These are phyloP conservation scores for Panagrolaimus sp. DNA, from an alignment of 1,140 invertebrate species.

Conservation along the genomic window DNA sequence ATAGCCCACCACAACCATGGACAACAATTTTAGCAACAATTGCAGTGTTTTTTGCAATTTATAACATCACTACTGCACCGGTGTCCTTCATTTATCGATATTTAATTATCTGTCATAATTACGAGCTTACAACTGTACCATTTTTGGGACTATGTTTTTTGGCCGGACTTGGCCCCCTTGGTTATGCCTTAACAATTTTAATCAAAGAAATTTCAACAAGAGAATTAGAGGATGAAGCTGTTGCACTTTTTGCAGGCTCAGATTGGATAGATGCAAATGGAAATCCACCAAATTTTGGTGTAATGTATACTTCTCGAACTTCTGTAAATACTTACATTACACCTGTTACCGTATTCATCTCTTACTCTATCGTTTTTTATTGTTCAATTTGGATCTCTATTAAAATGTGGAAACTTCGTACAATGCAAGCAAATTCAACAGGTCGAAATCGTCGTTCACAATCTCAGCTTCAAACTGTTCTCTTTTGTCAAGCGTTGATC, in stretches of 20 bases:
- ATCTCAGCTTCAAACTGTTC: background rate
- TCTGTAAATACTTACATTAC: background rate
- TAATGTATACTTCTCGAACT: background rate
- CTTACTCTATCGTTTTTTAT: background rate
- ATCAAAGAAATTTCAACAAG: background rate
- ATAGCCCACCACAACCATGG: background rate
- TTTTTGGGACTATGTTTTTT: background rate
- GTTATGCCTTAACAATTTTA: background rate
- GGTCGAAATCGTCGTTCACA: background rate
- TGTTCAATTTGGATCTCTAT: background rate
- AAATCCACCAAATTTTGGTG: background rate
- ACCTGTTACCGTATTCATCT: background rate
- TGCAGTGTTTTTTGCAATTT: background rate
- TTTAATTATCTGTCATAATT: background rate
- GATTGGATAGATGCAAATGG: background rate
- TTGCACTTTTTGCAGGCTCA: background rate
- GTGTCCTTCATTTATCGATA: conserved; percentile 5
- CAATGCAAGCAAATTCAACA: conserved; percentile 1
- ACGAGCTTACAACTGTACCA: background rate
- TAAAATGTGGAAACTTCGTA: background rate
- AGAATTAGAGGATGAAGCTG: background rate
- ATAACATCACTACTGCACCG: background rate
- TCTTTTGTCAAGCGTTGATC: background rate
- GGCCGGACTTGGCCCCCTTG: background rate
- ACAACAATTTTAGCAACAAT: background rate